These are phyloP conservation scores for Mesembrinibis cayennensis DNA, from an alignment of 2,113 vertebrate species.

Conservation along the genomic window DNA sequence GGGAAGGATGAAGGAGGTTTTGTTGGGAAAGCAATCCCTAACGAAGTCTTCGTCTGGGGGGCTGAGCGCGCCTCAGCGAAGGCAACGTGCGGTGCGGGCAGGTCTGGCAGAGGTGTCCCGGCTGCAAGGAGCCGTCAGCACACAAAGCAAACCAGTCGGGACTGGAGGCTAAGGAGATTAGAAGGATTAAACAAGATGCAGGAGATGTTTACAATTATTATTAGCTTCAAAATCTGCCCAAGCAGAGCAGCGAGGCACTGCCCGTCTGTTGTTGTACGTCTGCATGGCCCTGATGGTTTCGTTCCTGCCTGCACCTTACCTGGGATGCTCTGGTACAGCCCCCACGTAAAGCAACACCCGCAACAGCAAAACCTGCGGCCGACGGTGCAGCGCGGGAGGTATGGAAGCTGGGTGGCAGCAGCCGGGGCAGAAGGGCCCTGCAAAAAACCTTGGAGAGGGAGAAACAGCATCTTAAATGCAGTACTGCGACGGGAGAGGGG, in stretches of 20 bases:
- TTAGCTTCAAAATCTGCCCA: slow-evolving; percentile 28
- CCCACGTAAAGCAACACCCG: background rate
- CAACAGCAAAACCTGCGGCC: background rate
- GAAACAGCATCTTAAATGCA: background rate
- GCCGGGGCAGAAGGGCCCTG: background rate
- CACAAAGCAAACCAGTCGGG: background rate
- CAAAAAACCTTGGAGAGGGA: background rate
- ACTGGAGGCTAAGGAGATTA: slow-evolving; percentile 36
- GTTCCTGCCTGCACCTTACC: background rate
- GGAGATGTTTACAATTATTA: slow-evolving; percentile 47
- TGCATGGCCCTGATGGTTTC: background rate
- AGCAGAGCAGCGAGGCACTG: background rate
- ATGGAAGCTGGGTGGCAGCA: background rate
- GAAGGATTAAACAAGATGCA: background rate
- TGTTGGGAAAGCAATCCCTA: background rate
- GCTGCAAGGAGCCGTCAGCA: background rate
- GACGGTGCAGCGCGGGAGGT: background rate
- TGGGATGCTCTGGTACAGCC: background rate
- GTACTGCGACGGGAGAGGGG: background rate
- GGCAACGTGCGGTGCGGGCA: fast-evolving
- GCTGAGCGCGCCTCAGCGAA: background rate
- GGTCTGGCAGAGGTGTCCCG: background rate
- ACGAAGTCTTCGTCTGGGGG: fast-evolving
- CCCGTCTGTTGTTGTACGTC: background rate
- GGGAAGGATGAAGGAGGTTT: background rate